Base-by-base conservation (phyloP, 2,797 vertebrate genomes). In the Nannoperca obscura region DNA sequence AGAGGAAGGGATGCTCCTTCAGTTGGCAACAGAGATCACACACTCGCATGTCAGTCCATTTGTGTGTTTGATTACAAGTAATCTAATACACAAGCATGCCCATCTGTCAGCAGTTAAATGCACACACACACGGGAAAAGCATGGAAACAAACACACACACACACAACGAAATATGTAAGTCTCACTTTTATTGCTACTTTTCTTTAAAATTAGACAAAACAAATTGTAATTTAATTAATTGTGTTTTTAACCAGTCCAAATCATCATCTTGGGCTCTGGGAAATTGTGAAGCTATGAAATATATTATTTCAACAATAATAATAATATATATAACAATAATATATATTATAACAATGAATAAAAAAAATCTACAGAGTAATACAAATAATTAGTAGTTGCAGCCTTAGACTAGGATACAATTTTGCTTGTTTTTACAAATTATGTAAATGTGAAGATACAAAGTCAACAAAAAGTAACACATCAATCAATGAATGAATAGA, bases 51-150 rank as follows among this genome's bases (percentile, higher is more conserved):
- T 49, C 40, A 42, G 30, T 32, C 20, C 9, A 36, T 59, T 71
- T 36, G 53, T 46, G 38, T 14, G 13, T 54, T 58, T 64, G 60
- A 52, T 69, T 77, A 57, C 15, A 68, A 54, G 24, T 76, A 47
- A 76, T 84, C 47, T 47, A 70, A 79, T 24, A 55, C 67, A 74
- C 36, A 71, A 50, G 60, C 11, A 49, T 38, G 34, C 8, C 50
- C 67, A 69, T 83, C 69, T 82, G 79, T 76, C 74, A 44, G 20
- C 40, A 44, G 42, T 66, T 78, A 32, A 64, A 71, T 66, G 38
- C 12, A 1, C 50, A 47, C 15, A 40, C 40, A 49, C 52, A 46
- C n/a, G 44, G 27, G 65, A 46, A 57, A 64, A 73, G 36, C 46
- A 58, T 17, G 10, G 12, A 34, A 44, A 57, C 44, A 19, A 20